phyloP scores from a whole-genome alignment of 2,888 invertebrate species.

The Tridacna crocea region DNA sequence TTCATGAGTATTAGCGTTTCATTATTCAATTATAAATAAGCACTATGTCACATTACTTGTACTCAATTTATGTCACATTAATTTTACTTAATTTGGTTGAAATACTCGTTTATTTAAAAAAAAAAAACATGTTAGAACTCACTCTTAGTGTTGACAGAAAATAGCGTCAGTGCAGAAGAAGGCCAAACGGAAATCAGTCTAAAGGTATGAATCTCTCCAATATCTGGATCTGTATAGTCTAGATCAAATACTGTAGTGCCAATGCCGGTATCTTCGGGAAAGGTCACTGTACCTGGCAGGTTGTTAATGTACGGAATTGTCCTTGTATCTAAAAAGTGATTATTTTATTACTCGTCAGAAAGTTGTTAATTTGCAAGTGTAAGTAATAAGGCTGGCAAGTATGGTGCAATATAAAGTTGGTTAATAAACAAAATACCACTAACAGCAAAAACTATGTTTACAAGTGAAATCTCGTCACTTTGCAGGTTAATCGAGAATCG shows the following conservation, averaged over 20 bases:
- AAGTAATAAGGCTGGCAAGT: too few relatives aligned
- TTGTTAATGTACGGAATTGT: conserved; percentile 34
- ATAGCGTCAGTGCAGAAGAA: not conserved
- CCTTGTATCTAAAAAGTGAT: conserved; percentile 21
- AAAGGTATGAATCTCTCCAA: conserved; percentile 20
- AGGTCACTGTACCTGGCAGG: conserved; percentile 32
- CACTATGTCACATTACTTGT: too few relatives aligned
- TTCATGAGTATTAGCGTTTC: too few relatives aligned
- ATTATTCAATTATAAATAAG: too few relatives aligned
- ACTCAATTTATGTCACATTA: too few relatives aligned
- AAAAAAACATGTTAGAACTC: not conserved
- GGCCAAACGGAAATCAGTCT: not conserved
- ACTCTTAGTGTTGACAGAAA: not conserved
- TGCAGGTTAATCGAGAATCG: too few relatives aligned
- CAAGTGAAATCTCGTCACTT: too few relatives aligned
- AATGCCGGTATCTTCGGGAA: conserved; percentile 19
- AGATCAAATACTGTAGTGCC: conserved; percentile 32
- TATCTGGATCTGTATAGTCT: conserved; percentile 33
- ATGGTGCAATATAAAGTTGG: too few relatives aligned
- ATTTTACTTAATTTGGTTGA: too few relatives aligned
- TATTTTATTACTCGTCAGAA: not conserved
- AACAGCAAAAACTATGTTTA: too few relatives aligned
- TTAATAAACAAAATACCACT: too few relatives aligned
- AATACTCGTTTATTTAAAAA: too few relatives aligned
- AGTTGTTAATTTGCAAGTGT: not conserved